These are phyloP conservation scores for Dryocosmus kuriphilus DNA, from an alignment of 2,888 invertebrate species.

Conservation along the genomic window DNA sequence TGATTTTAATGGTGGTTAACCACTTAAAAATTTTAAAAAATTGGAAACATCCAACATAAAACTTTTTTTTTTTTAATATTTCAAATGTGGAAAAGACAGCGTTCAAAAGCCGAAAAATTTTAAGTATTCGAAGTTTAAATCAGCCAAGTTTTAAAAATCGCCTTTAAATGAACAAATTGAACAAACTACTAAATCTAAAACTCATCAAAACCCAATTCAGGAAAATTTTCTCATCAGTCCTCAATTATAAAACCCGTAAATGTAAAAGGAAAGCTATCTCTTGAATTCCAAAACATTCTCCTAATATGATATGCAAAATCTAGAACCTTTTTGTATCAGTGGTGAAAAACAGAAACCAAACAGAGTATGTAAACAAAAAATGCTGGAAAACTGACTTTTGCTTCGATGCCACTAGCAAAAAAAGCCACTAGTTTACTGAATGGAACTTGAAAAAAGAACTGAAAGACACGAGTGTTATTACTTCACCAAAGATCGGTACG, in stretches of 20 bases:
- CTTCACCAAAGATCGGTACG: neutral
- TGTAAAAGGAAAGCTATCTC: neutral
- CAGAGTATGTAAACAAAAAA: neutral
- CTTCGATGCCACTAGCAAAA: neutral
- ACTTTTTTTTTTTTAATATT: too few relatives aligned
- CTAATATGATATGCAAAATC: neutral
- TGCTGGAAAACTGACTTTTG: neutral
- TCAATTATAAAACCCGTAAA: neutral
- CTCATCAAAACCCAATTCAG: neutral
- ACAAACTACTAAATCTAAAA: neutral
- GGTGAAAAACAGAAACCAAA: neutral
- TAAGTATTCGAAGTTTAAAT: neutral
- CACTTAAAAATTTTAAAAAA: neutral
- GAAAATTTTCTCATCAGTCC: neutral
- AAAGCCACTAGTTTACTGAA: neutral
- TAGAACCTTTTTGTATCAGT: neutral
- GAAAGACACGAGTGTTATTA: neutral
- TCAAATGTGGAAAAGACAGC: too few relatives aligned
- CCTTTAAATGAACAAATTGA: neutral
- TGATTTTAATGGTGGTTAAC: too few relatives aligned
- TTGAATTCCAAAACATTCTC: neutral
- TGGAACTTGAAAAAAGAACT: neutral
- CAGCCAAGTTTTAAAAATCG: too few relatives aligned
- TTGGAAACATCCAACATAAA: neutral
- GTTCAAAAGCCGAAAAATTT: neutral